Evolutionary conservation across 2,888 invertebrate species (phyloP), one percentile per base, ranked within the genome.

Genomic region (Eudemis profundana): DNA sequence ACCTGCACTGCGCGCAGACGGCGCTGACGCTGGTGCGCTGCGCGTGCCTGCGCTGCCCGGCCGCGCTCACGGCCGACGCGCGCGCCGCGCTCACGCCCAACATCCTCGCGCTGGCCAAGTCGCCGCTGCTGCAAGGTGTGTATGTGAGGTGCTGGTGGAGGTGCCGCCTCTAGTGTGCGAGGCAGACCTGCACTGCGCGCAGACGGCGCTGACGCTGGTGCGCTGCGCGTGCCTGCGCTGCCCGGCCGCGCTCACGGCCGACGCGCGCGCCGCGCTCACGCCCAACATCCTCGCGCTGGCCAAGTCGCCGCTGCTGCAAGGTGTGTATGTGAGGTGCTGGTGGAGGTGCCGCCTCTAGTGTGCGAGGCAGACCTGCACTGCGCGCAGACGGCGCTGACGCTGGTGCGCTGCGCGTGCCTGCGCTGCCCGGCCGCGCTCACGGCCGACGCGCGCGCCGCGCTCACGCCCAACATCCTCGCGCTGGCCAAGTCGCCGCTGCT

Each of bases 101-200:
- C 85, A 96, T 98, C 61, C 93, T 99, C 56, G 93, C 95, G 60
- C 93, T 99, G 62, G 97, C 98, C 27, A 96, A 97, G 82, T 98
- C 98, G 38, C 51, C 51, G 51, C 36, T 51, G 51, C 36, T 47
- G 47, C 47, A 99, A 99, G 87, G 42, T n/a, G n/a, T n/a, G n/a
- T n/a, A n/a, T n/a, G n/a, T n/a, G n/a, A n/a, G n/a, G n/a, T n/a
- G n/a, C n/a, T n/a, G n/a, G n/a, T n/a, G n/a, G n/a, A n/a, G n/a
- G n/a, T n/a, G n/a, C n/a, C n/a, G n/a, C n/a, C n/a, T n/a, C n/a
- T n/a, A n/a, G n/a, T n/a, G n/a, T n/a, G n/a, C n/a, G n/a, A n/a
- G n/a, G n/a, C n/a, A n/a, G 99, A 99, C 92, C 93, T 99, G 69
- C 98, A 99, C 87, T 98, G 99, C 74, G 98, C 99, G 50, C 99